Evolutionary conservation across 2,797 vertebrate genomes (phyloP).

Genomic region (Pangasius larnaudii): DNA sequence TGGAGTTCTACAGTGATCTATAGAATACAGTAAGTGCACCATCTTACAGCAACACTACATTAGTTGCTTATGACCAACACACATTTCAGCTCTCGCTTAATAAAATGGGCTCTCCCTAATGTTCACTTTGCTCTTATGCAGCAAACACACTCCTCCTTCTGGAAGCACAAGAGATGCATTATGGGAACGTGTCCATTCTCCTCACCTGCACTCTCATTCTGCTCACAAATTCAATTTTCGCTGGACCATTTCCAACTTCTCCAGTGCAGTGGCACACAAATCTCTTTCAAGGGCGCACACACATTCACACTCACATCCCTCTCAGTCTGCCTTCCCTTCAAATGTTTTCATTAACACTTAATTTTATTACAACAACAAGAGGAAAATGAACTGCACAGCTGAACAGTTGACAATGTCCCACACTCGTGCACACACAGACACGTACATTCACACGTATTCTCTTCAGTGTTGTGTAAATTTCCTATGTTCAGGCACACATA

Average conservation of each 20-base stretch:
- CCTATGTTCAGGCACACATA: neutral
- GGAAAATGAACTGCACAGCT: constrained; percentile 16
- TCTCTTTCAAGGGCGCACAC: constrained; percentile 53
- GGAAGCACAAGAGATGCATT: constrained; percentile 45
- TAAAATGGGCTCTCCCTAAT: constrained; percentile 12
- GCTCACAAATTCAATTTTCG: constrained; percentile 61
- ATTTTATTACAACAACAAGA: constrained; percentile 44
- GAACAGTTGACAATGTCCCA: neutral
- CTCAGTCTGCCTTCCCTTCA: constrained; percentile 27
- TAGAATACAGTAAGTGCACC: constrained; percentile 11
- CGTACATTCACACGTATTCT: neutral
- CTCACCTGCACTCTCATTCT: constrained; percentile 57
- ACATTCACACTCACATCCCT: constrained; percentile 24
- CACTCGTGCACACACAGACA: neutral
- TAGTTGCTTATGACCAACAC: constrained; percentile 14
- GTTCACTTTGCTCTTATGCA: constrained; percentile 28
- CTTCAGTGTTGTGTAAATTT: neutral
- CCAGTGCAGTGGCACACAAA: constrained; percentile 48
- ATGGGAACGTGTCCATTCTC: constrained; percentile 48
- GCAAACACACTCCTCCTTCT: constrained; percentile 23
- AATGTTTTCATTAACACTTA: constrained; percentile 39
- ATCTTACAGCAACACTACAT: neutral
- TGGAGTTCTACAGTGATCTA: neutral
- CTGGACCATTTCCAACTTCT: constrained; percentile 61
- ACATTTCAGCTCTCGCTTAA: constrained; percentile 5